Evolutionary conservation across 2,888 invertebrate genomes (phyloP).

Genomic region (Apotomis capreana): DNA sequence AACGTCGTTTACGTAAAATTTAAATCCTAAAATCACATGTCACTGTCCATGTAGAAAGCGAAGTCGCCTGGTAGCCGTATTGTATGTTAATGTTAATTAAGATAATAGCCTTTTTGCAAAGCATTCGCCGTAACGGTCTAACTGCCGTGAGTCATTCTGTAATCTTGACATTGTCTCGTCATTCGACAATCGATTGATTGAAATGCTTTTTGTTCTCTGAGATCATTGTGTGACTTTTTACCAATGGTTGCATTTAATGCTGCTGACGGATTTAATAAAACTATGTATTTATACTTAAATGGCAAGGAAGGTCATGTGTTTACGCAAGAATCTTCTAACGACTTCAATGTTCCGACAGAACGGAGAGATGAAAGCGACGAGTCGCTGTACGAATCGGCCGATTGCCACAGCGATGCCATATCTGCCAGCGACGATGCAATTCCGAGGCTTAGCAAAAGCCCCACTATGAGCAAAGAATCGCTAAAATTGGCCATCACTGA

Average conservation of each 20-base stretch:
- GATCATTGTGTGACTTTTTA: constrained; percentile 56
- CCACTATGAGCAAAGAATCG: constrained; percentile 77
- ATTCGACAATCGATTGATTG: constrained; percentile 50
- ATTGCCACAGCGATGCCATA: constrained; percentile 76
- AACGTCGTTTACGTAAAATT: constrained; percentile 40
- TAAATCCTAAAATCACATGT: constrained; percentile 22
- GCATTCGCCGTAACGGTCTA: constrained; percentile 39
- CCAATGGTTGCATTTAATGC: constrained; percentile 25
- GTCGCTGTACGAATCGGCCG: constrained; percentile 78
- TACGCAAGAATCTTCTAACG: constrained; percentile 42
- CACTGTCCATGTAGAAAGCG: constrained; percentile 50
- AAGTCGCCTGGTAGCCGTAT: constrained; percentile 48
- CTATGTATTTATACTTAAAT: constrained; percentile 42
- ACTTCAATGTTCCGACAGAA: constrained; percentile 62
- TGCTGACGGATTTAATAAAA: constrained; percentile 4
- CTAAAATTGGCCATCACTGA: constrained; percentile 77
- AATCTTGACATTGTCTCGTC: constrained; percentile 45
- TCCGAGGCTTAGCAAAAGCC: constrained; percentile 70
- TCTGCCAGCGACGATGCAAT: constrained; percentile 76
- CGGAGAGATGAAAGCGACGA: constrained; percentile 79
- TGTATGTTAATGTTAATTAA: constrained; percentile 57
- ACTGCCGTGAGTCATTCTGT: constrained; percentile 49
- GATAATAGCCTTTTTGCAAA: constrained; percentile 42
- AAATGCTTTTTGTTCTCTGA: constrained; percentile 51
- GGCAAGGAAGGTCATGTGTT: constrained; percentile 54